phyloP scores from a whole-genome alignment of 2,797 vertebrate genomes.

The Semotilus atromaculatus region DNA sequence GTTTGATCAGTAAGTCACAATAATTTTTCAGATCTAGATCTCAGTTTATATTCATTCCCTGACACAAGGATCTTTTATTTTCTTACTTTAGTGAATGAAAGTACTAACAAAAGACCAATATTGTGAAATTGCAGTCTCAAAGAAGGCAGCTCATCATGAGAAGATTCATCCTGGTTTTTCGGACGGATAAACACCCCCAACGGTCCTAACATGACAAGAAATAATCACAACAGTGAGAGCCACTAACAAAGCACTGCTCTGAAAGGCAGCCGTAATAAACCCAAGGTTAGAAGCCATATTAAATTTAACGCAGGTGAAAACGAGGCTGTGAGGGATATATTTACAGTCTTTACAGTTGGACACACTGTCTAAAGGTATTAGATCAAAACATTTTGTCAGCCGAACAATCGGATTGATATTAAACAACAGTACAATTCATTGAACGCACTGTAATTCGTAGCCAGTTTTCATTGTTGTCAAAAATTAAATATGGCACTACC shows the following conservation, averaged over 20 bases:
- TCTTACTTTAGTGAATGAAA: not conserved
- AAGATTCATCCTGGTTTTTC: slow-evolving; percentile 27
- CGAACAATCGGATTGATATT: not conserved
- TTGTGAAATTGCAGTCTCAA: slow-evolving; percentile 12
- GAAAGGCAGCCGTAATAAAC: not conserved
- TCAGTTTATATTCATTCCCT: not conserved
- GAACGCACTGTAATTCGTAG: not conserved
- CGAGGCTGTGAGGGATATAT: not conserved
- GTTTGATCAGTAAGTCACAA: not conserved
- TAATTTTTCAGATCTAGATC: slow-evolving; percentile 9
- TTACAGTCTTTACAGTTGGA: not conserved
- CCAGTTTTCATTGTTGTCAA: not conserved
- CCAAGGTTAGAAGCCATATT: not conserved
- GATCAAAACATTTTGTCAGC: not conserved
- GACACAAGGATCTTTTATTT: slow-evolving; percentile 1
- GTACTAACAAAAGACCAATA: slow-evolving; percentile 3
- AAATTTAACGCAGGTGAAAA: not conserved
- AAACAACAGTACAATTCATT: not conserved
- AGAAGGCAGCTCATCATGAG: slow-evolving; percentile 7
- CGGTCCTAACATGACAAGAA: slow-evolving; percentile 20
- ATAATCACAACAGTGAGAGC: slow-evolving; percentile 30
- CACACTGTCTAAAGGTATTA: not conserved
- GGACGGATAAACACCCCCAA: slow-evolving; percentile 16
- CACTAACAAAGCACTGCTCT: slow-evolving; percentile 19
- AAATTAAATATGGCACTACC: not conserved